Percentiles rank a stretch among this genome's conserved stretches.
phyloP scores from a whole-genome alignment of 2,113 vertebrate species.

The Malurus cyaneus region DNA sequence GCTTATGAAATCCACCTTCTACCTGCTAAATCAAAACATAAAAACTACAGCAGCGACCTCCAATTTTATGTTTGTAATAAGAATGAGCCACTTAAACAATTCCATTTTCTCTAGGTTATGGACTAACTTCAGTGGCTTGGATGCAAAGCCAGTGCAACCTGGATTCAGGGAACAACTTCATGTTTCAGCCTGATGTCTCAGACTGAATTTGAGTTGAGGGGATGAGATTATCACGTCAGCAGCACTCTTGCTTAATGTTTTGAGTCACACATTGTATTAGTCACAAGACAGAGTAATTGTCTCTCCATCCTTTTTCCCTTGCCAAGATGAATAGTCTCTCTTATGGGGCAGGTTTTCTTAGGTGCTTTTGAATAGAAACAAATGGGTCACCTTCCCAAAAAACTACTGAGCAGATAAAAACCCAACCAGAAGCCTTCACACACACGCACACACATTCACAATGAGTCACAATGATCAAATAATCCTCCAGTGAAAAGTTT shows the following conservation, averaged over 20 bases:
- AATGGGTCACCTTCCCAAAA: background rate
- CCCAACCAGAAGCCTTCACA: background rate
- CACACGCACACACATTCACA: too few species aligned
- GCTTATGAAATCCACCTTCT: background rate
- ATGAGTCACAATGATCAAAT: background rate
- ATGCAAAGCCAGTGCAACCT: background rate
- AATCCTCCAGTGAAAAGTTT: background rate
- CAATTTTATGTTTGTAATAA: background rate
- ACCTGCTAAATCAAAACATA: background rate
- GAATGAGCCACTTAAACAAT: background rate
- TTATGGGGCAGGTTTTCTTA: background rate
- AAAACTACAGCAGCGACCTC: background rate
- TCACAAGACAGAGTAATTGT: slow-evolving; percentile 27
- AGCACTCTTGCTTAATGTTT: slow-evolving; percentile 40
- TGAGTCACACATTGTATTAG: slow-evolving; percentile 45
- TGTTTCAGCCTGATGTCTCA: background rate
- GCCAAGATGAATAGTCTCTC: slow-evolving; percentile 2
- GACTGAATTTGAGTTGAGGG: background rate
- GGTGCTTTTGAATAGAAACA: slow-evolving; percentile 31
- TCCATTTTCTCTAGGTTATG: background rate
- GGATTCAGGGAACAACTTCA: background rate
- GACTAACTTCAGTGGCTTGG: background rate
- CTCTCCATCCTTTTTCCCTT: slow-evolving; percentile 32
- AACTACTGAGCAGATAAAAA: background rate
- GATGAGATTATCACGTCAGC: slow-evolving; percentile 20